Base-by-base conservation (phyloP, 2,113 vertebrate genomes). In the Sander vitreus region DNA sequence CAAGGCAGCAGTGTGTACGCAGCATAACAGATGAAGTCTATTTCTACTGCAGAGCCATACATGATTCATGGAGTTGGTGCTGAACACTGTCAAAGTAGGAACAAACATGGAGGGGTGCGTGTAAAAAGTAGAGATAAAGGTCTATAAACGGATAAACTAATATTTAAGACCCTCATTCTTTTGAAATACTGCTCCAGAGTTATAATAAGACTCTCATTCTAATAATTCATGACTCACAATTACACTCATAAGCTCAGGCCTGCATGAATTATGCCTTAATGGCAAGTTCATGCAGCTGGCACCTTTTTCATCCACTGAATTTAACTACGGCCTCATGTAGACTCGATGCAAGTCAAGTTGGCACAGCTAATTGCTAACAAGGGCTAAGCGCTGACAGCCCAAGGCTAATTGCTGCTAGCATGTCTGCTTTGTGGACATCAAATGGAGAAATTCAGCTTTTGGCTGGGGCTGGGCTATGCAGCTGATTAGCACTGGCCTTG, bases 141-240 rank as follows among this genome's bases (percentile, higher is more conserved):
- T 88, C 78, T 89, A 88, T 82, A 89, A 86, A 91, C n/a, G 81
- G 69, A 91, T 92, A 88, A 91, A 92, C 90, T 87, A 92, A 91
- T 92, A 91, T 91, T 93, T 90, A 87, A 90, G 68, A 83, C 30
- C 64, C 50, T 65, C 75, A 50, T 90, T 91, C 86, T 85, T 88
- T 65, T 82, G 74, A 90, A 92, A 91, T 81, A 87, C 73, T 21
- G 70, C 85, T 87, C 69, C 45, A 5, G 18, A 68, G 76, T 85
- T 92, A 89, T 76, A 91, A 89, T 88, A 92, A 89, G 90, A 87
- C 33, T 64, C 76, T 84, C 81, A 67, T 82, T 47, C 72, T 80
- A 75, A 90, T 91, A 88, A 90, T 92, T 93, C 68, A 91, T 90
- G 73, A 81, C 79, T 88, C 76, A 82, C 86, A 90, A 91, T 91